Base-by-base conservation (phyloP, 2,797 vertebrate species). In the Lepidocolaptes lacrymiger region DNA sequence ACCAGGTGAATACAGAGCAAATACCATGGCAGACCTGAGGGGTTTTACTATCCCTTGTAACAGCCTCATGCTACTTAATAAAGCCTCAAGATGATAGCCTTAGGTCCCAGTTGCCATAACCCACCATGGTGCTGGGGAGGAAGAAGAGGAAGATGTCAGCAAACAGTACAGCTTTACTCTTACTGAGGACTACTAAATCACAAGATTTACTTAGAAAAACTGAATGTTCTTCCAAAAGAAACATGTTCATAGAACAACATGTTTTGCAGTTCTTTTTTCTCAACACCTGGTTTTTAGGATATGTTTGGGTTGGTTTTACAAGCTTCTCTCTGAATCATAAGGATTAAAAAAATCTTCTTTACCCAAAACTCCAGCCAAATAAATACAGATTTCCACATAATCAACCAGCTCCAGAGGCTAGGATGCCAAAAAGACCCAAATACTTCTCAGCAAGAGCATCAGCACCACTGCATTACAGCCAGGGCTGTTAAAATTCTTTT, bases 341-440 rank as follows among this genome's bases (percentile, higher is more conserved):
- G 82, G 88, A 94, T 81, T 91, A 81, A 92, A 93, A 84, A 67
- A 54, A 26, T 48, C 68, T 58, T 88, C 73, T 94, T 90, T 84
- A 90, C 26, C 46, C 51, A 46, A 90, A 85, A 90, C 16, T 3
- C 14, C 79, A 75, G 88, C 39, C 82, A 95, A 90, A 88, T 77
- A 95, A 91, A 83, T n/a, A 78, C 0, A 2, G 62, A 91, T 88
- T 95, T 89, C 34, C 76, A 91, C 75, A 48, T 86, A 59, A 95
- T 84, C 85, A 76, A 91, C 34, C 19, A 61, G 77, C 27, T 93
- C 71, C 71, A 94, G 67, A 69, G 23, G 52, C 85, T 73, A 61
- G 52, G 48, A 84, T 96, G 67, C 55, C 85, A 89, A 67, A 72
- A 92, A 56, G 52, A 28, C 41, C 32, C 69, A 93, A 84, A 82